Conservation (phyloP, 2,888 invertebrate species). For the Tryphoninae sp. region DNA sequence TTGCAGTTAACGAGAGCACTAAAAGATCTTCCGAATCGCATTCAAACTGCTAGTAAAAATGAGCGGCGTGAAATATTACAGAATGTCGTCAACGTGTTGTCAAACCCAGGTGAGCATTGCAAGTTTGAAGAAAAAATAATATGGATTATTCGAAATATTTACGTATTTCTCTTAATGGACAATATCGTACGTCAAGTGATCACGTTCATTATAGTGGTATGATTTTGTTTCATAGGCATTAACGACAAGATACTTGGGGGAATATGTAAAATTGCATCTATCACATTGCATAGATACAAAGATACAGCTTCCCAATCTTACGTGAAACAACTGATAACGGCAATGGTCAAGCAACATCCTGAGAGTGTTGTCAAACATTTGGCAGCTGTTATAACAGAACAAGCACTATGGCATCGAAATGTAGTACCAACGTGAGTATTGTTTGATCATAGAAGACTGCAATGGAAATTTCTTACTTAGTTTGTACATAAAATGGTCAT, state of each 20-base stretch:
- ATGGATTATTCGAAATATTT: background rate
- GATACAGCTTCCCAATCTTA: slow-evolving; percentile 90
- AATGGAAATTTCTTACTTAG: no score
- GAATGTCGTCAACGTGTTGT: slow-evolving; percentile 87
- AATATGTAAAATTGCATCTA: slow-evolving; percentile 89
- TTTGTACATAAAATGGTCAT: no score
- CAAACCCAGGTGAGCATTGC: slow-evolving; percentile 86
- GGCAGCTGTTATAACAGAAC: slow-evolving; percentile 85
- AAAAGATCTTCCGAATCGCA: slow-evolving; percentile 88
- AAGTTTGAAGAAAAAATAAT: slow-evolving; percentile 6
- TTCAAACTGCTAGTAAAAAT: slow-evolving; percentile 88
- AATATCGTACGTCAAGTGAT: background rate
- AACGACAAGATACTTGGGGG: slow-evolving; percentile 90
- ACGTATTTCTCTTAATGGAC: no score
- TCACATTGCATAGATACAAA: slow-evolving; percentile 90
- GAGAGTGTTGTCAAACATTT: slow-evolving; percentile 88
- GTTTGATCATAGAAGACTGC: background rate
- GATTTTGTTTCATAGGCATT: slow-evolving; percentile 84
- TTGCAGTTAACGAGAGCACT: slow-evolving; percentile 86
- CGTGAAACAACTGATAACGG: slow-evolving; percentile 87
- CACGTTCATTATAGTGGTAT: background rate
- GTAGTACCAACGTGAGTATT: slow-evolving; percentile 87
- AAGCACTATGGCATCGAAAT: slow-evolving; percentile 85
- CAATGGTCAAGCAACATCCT: slow-evolving; percentile 86
- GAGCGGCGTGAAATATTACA: slow-evolving; percentile 86